These are phyloP conservation scores for Maccullochella peelii DNA, from an alignment of 2,113 vertebrate genomes.

Conservation along the genomic window DNA sequence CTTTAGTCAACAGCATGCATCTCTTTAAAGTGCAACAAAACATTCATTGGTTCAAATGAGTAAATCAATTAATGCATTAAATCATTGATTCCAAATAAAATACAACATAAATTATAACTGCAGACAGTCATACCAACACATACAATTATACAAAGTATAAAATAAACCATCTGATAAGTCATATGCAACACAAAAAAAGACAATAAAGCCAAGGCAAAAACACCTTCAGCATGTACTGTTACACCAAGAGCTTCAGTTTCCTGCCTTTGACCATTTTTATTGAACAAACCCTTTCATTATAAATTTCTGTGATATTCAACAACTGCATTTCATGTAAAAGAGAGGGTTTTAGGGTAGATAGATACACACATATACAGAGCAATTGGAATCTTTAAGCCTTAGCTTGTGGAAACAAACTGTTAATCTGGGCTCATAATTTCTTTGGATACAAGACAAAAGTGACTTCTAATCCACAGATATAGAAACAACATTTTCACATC, in stretches of 20 bases:
- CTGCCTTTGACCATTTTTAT: background rate
- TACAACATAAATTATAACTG: slow-evolving; percentile 23
- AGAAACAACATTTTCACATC: slow-evolving; percentile 1
- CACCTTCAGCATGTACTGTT: slow-evolving; percentile 3
- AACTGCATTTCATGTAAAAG: slow-evolving; percentile 26
- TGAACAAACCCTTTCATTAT: background rate
- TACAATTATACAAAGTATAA: slow-evolving; percentile 24
- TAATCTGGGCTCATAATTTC: background rate
- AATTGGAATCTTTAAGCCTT: background rate
- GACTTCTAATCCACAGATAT: background rate
- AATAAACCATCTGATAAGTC: slow-evolving; percentile 31
- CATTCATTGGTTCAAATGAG: slow-evolving; percentile 54
- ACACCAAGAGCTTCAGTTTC: slow-evolving; percentile 9
- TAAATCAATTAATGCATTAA: slow-evolving; percentile 46
- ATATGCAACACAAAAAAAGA: slow-evolving; percentile 25
- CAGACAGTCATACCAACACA: slow-evolving; percentile 15
- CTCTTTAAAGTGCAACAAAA: slow-evolving; percentile 70
- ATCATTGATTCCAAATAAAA: slow-evolving; percentile 33
- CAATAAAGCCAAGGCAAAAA: slow-evolving; percentile 21
- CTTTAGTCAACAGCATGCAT: slow-evolving; percentile 64
- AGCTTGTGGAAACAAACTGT: background rate
- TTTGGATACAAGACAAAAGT: background rate
- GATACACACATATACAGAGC: no score
- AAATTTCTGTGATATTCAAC: background rate
- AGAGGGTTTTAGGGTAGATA: background rate